Percentiles rank a stretch among this genome's conserved stretches.
These are phyloP conservation scores for Darevskia nairensis DNA, from an alignment of 2,797 vertebrate species.

Conservation along the genomic window DNA sequence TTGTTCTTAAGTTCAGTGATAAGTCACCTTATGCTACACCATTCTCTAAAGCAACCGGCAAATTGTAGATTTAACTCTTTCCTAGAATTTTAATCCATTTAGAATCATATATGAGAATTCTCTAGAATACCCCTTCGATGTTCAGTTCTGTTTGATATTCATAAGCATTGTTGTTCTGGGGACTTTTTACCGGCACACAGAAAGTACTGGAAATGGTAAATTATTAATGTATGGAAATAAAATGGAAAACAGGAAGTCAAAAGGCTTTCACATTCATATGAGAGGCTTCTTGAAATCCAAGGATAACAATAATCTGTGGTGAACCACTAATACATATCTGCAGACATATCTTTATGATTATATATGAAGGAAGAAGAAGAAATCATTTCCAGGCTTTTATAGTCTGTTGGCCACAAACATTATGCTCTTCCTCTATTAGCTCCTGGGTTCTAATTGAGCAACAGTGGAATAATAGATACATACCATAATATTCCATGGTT, in stretches of 20 bases:
- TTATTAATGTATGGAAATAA: constrained; percentile 21
- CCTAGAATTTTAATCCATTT: neutral
- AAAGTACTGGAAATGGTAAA: neutral
- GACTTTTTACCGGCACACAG: neutral
- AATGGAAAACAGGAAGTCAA: neutral
- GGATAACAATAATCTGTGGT: neutral
- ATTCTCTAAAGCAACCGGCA: neutral
- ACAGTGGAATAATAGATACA: neutral
- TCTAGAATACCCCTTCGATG: neutral
- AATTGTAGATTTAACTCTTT: neutral
- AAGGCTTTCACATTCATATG: neutral
- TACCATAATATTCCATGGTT: neutral
- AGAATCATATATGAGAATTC: neutral
- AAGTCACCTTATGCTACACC: neutral
- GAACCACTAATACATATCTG: neutral
- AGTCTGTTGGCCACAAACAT: neutral
- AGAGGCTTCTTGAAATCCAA: constrained; percentile 2
- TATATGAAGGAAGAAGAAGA: neutral
- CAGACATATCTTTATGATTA: neutral
- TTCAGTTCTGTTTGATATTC: constrained; percentile 3
- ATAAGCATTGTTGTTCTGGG: neutral
- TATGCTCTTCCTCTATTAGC: neutral
- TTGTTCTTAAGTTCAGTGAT: neutral
- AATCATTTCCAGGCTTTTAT: neutral
- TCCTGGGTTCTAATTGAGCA: neutral